These are phyloP conservation scores for Emydura subglobosa DNA, from an alignment of 2,113 vertebrate genomes.

Conservation along the genomic window DNA sequence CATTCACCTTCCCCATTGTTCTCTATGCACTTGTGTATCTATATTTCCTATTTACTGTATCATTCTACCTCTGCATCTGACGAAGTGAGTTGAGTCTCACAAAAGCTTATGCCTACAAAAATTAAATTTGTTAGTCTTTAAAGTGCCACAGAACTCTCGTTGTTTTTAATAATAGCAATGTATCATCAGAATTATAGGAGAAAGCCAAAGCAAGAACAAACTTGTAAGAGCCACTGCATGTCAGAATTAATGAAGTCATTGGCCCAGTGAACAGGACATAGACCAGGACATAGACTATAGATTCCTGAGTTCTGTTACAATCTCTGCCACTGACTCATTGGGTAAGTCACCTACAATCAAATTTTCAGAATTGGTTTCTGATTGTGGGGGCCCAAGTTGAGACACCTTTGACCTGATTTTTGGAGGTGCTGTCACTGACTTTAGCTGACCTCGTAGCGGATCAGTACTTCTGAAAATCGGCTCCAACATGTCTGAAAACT, in stretches of 20 bases:
- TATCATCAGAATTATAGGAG: not conserved
- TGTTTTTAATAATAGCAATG: too few relatives aligned
- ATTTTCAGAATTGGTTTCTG: not conserved
- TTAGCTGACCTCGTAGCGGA: not conserved
- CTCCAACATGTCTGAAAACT: not conserved
- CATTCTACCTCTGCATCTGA: too few relatives aligned
- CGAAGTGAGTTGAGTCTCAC: too few relatives aligned
- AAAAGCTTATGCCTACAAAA: too few relatives aligned
- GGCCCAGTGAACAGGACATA: not conserved
- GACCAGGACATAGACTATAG: not conserved
- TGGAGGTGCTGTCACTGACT: not conserved
- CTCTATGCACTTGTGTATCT: too few relatives aligned
- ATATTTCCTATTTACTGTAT: too few relatives aligned
- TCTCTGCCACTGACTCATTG: fast-evolving
- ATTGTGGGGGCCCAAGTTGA: not conserved
- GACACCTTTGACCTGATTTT: not conserved
- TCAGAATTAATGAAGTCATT: not conserved
- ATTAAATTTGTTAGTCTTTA: too few relatives aligned
- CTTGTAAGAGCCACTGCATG: fast-evolving
- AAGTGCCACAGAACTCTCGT: too few relatives aligned
- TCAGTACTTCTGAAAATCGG: not conserved
- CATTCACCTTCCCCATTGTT: too few relatives aligned
- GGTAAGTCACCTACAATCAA: not conserved
- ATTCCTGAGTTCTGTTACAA: not conserved
- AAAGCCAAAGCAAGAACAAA: not conserved